These are phyloP conservation scores for Morinoia aosen DNA, from an alignment of 2,888 invertebrate species.

Conservation along the genomic window DNA sequence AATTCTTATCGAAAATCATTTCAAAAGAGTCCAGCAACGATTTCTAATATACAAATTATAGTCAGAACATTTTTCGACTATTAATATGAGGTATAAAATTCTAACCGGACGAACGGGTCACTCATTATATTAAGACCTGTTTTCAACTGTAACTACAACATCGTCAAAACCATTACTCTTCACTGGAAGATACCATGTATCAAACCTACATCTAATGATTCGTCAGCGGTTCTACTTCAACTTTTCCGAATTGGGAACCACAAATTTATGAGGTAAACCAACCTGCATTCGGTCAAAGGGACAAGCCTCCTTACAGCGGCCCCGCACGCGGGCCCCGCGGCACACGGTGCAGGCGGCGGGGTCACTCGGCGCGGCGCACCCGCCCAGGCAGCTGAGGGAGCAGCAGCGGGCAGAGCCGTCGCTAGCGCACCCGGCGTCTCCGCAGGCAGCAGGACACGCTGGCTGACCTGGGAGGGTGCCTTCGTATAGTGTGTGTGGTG, in stretches of 20 bases:
- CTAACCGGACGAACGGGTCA: too few species aligned
- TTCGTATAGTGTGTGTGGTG: neutral
- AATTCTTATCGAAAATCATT: too few species aligned
- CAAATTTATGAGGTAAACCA: neutral
- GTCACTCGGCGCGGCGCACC: neutral
- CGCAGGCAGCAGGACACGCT: neutral
- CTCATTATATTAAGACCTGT: neutral
- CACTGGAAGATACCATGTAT: too few species aligned
- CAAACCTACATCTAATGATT: neutral
- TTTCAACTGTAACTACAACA: too few species aligned
- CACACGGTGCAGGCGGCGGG: neutral
- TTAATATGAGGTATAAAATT: too few species aligned
- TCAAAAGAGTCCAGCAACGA: too few species aligned
- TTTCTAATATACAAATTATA: too few species aligned
- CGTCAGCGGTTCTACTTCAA: neutral
- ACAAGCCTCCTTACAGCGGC: neutral
- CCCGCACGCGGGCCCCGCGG: neutral
- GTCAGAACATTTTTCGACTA: too few species aligned
- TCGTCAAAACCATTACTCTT: too few species aligned
- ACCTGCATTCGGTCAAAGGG: neutral
- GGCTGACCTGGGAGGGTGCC: neutral
- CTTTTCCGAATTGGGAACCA: neutral
- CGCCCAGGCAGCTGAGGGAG: neutral
- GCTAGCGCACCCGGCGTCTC: neutral
- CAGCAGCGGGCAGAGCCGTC: neutral